phyloP scores from a whole-genome alignment of 2,113 vertebrate genomes.

The Carassius auratus region DNA sequence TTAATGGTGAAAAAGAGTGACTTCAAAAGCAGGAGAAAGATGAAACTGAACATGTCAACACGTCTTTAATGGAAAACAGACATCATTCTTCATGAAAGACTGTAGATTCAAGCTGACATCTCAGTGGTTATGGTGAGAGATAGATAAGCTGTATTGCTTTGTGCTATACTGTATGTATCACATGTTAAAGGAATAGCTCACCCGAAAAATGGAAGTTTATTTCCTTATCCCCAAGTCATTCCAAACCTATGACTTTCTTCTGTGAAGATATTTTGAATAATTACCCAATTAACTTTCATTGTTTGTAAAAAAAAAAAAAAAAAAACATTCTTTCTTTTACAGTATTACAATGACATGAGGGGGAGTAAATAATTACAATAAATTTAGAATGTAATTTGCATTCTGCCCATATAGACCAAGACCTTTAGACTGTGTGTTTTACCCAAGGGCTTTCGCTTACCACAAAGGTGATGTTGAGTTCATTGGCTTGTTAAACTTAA shows the following conservation, averaged over 20 bases:
- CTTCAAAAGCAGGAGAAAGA: neutral
- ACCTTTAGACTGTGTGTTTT: neutral
- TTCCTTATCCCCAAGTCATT: neutral
- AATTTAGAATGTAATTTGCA: neutral
- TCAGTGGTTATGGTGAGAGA: neutral
- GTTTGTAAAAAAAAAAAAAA: neutral
- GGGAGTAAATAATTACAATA: neutral
- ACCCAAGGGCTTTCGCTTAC: too few species aligned
- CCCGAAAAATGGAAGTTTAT: neutral
- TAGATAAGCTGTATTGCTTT: neutral
- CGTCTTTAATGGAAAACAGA: conserved; percentile 22
- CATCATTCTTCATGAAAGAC: conserved; percentile 45
- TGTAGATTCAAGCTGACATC: conserved; percentile 6
- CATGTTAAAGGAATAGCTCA: neutral
- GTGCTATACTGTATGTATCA: neutral
- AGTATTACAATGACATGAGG: neutral
- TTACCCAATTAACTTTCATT: neutral
- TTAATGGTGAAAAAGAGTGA: neutral
- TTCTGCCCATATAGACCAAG: neutral
- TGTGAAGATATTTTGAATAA: neutral
- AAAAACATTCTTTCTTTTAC: neutral
- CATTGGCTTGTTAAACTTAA: conserved; percentile 3
- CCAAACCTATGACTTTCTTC: too few species aligned
- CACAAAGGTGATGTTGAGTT: conserved; percentile 18
- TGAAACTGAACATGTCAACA: conserved; percentile 42